A percentile compares a stretch with the other conserved stretches of the same genome.
Evolutionary conservation across 1,140 invertebrate genomes (phyloP).

Genomic region (Euborellia annulipes): DNA sequence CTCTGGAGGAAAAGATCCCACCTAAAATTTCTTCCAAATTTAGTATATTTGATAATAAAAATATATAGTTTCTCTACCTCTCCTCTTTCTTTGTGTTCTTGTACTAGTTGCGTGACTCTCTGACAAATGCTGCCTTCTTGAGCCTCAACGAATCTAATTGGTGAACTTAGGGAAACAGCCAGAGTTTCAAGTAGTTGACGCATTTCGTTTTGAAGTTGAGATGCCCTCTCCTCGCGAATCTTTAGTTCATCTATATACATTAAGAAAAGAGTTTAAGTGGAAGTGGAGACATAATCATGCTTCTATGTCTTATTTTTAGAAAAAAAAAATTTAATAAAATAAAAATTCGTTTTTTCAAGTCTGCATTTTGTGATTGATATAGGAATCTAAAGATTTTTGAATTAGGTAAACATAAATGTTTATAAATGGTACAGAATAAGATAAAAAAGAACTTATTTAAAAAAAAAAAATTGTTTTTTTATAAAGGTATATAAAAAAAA

Average conservation of each 20-base stretch:
- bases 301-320: no score
- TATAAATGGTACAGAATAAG: no score
- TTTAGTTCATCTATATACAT: conserved; percentile 52
- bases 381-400: no score
- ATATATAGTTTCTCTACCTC: conserved; percentile 14
- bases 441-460: no score
- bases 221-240: conserved; percentile 46
- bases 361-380: no score
- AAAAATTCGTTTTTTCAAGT: background rate
- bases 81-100: conserved; percentile 58
- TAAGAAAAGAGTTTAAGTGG: conserved; percentile 14
- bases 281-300: background rate
- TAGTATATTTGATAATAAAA: conserved; percentile 4
- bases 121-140: conserved; percentile 60
- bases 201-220: conserved; percentile 44
- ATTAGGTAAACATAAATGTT: no score
- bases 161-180: conserved; percentile 46
- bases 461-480: no score
- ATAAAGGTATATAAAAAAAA: no score
- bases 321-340: background rate
- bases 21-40: background rate
- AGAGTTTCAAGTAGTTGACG: conserved; percentile 46
- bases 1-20: background rate
- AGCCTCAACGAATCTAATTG: conserved; percentile 52
- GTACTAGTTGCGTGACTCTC: conserved; percentile 51